Evolutionary conservation across 2,888 invertebrate genomes (phyloP), one percentile per base, ranked within the genome.

Genomic region (Epsilonema sp.): DNA sequence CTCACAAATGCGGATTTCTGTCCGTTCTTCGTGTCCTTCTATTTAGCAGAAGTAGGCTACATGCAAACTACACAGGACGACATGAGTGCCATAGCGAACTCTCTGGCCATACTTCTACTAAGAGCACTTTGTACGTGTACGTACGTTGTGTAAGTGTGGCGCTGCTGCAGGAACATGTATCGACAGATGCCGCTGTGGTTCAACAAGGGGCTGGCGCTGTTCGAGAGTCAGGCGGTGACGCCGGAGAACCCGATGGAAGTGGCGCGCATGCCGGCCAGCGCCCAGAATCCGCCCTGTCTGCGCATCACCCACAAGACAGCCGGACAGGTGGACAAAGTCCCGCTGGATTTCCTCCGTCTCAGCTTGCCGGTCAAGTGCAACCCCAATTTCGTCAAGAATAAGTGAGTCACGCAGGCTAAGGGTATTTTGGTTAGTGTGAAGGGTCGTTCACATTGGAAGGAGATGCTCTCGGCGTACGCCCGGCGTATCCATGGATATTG

Each of bases 181-280:
- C 78, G 90, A 11, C 79, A 81, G 13, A 86, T 97, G 37, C 92
- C 94, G 0, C 84, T 87, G 65, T 99, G 97, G 97, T 99, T 90
- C 65, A 90, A 87, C 0, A 92, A 90, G 65, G 89, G 92, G 63
- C 85, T 89, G 62, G 86, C 94, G 0, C 80, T 87, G 55, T 97
- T 92, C 67, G 86, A 89, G 66, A 89, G 61, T 82, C 85, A 0
- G 85, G 87, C 57, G 85, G 86, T 56, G 79, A 82, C 75, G 73
- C 74, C 0, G 82, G 24, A 23, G n/a, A 25, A 24, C 2, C 11
- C 19, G 20, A 11, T 49, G n/a, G 46, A 48, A 37, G 45, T 50
- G n/a, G 51, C 53, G 3, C 49, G 63, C 11, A 58, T 64, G 19
- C 58, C 58, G 23, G 56, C 60, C 19, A 72, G 71, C n/a, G 65